A percentile compares a stretch with the other conserved stretches of the same genome.
These are phyloP conservation scores for Limnephilus marmoratus DNA, from an alignment of 2,888 invertebrate species.

Conservation along the genomic window DNA sequence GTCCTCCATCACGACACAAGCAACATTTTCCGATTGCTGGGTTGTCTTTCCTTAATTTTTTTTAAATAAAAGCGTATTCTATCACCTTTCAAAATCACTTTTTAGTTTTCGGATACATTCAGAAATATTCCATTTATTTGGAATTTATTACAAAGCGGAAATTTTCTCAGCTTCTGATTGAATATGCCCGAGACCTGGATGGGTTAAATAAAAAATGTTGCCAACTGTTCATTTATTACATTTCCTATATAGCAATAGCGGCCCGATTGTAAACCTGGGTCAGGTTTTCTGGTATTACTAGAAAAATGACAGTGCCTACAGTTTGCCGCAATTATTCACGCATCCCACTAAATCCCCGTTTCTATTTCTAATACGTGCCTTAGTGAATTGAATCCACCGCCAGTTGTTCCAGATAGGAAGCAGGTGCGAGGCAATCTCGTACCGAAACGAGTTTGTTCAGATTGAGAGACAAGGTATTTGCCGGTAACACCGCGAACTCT, in stretches of 20 bases:
- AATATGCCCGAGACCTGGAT: too few species aligned
- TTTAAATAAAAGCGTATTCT: too few species aligned
- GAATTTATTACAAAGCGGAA: too few species aligned
- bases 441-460: slow-evolving; percentile 26
- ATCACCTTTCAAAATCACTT: too few species aligned
- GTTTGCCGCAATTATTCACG: background rate
- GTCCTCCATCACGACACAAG: too few species aligned
- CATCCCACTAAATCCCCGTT: background rate
- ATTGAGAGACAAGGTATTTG: background rate
- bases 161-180: too few species aligned
- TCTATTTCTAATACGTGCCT: background rate
- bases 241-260: background rate
- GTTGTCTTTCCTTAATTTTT: too few species aligned
- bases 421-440: slow-evolving; percentile 22
- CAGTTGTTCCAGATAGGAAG: slow-evolving; percentile 11
- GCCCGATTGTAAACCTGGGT: background rate
- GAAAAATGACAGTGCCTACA: background rate
- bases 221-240: background rate
- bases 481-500: background rate
- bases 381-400: background rate
- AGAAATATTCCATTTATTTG: too few species aligned
- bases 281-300: background rate
- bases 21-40: too few species aligned
- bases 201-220: too few species aligned
- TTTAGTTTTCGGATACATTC: too few species aligned